Evolutionary conservation across 2,888 invertebrate species (phyloP).

Genomic region (Abrostola tripartita): DNA sequence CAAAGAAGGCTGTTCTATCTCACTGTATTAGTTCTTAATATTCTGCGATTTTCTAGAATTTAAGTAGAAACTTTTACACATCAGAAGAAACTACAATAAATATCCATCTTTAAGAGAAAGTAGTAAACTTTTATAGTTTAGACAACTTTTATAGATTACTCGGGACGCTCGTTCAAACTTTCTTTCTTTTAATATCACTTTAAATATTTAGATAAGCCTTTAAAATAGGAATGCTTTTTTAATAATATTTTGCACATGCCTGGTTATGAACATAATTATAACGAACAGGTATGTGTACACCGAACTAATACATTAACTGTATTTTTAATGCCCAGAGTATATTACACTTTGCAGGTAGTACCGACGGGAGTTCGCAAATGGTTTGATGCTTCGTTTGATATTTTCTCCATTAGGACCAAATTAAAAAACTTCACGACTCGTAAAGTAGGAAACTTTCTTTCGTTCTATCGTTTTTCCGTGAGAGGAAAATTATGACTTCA

Average conservation of each 20-base stretch:
- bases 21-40: not conserved
- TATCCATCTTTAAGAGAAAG: conserved; percentile 24
- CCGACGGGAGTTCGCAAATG: conserved; percentile 44
- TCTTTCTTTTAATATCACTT: conserved; percentile 25
- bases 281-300: not conserved
- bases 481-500: conserved; percentile 47
- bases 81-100: conserved; percentile 23
- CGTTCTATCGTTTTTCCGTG: conserved; percentile 41
- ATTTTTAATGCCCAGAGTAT: conserved; percentile 32
- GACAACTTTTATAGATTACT: conserved; percentile 39
- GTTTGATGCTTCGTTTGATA: conserved; percentile 57
- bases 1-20: not conserved
- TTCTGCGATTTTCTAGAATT: conserved; percentile 1
- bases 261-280: no score
- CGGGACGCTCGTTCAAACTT: conserved; percentile 34
- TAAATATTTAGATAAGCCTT: conserved; percentile 36
- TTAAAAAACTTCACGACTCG: conserved; percentile 55
- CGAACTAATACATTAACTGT: not conserved
- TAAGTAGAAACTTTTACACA: conserved; percentile 4
- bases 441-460: conserved; percentile 48
- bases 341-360: conserved; percentile 47
- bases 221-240: conserved; percentile 4
- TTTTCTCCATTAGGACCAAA: conserved; percentile 55
- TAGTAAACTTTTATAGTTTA: conserved; percentile 45
- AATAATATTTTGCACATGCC: not conserved